These are phyloP conservation scores for Labia minor DNA, from an alignment of 2,888 invertebrate genomes.

Conservation along the genomic window DNA sequence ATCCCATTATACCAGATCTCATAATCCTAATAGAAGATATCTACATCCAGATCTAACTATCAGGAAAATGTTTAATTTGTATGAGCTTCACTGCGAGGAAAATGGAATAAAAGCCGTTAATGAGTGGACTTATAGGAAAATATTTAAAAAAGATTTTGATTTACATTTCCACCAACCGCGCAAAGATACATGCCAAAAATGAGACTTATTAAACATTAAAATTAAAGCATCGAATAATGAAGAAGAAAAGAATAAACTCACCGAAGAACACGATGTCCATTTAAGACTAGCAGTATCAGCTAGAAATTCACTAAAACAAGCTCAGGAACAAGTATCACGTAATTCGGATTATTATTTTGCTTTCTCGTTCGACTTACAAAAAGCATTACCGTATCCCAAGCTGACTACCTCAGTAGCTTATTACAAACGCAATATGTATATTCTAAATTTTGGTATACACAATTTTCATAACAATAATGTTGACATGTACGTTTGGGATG, in stretches of 20 bases:
- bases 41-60: constrained; percentile 28
- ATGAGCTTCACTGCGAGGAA: constrained; percentile 26
- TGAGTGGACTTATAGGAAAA: constrained; percentile 26
- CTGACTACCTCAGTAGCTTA: constrained; percentile 29
- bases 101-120: constrained; percentile 26
- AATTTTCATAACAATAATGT: constrained; percentile 29
- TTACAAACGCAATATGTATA: constrained; percentile 30
- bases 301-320: constrained; percentile 28
- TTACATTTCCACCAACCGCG: constrained; percentile 28
- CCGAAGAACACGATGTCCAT: constrained; percentile 28
- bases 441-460: constrained; percentile 30
- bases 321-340: constrained; percentile 23
- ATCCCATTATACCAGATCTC: constrained; percentile 28
- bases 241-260: constrained; percentile 28
- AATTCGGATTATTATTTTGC: constrained; percentile 23
- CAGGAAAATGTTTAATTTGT: constrained; percentile 28
- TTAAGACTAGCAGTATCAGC: constrained; percentile 29
- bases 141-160: constrained; percentile 27
- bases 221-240: constrained; percentile 29
- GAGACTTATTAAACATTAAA: constrained; percentile 29
- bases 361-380: constrained; percentile 27
- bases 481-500: constrained; percentile 31
- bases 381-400: constrained; percentile 29
- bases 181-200: constrained; percentile 30
- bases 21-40: constrained; percentile 28